Evolutionary conservation across 2,888 invertebrate species (phyloP), one percentile per base, ranked within the genome.

Genomic region (Callinectes sapidus): DNA sequence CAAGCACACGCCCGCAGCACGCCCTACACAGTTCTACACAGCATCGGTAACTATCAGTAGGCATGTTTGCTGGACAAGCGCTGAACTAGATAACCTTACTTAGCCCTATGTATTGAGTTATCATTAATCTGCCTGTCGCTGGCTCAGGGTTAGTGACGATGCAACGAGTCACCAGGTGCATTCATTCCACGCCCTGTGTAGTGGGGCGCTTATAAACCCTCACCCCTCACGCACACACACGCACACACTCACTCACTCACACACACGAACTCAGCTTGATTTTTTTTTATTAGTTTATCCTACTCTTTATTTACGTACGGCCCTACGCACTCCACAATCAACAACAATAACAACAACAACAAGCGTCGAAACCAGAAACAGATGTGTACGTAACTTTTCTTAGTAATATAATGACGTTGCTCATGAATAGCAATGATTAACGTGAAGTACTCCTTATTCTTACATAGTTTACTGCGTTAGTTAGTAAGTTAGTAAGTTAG

Each of bases 301-400:
- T 81, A 81, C 81, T 81, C 35, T 81, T 81, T 35, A 81, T 35
- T 81, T 35, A 81, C 18, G 32, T 35, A 81, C 71, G 81, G 81
- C 81, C 81, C 81, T 81, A 81, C 81, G 35, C 81, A 35, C 81
- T 81, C 35, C 81, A 35, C 35, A 81, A 35, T 81, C 81, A 81
- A 81, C 81, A 81, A 81, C 81, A 81, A 81, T 18, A 81, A 81
- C 81, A 81, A 81, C 81, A 81, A 81, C 81, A 81, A 81, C 81
- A 35, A 81, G 32, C 81, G 14, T 81, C 81, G 35, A 81, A 61
- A 32, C 81, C 81, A 16, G 35, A 81, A 32, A 81, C 81, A 81
- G 81, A 35, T n/a, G 61, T 61, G 61, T 23, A 61, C 28, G 28
- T 28, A 71, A 71, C 71, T 71, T 71, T 13, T 13, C 28, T 28